Conservation (phyloP, 2,888 invertebrate genomes). For the Cordylochernes scorpioides region DNA sequence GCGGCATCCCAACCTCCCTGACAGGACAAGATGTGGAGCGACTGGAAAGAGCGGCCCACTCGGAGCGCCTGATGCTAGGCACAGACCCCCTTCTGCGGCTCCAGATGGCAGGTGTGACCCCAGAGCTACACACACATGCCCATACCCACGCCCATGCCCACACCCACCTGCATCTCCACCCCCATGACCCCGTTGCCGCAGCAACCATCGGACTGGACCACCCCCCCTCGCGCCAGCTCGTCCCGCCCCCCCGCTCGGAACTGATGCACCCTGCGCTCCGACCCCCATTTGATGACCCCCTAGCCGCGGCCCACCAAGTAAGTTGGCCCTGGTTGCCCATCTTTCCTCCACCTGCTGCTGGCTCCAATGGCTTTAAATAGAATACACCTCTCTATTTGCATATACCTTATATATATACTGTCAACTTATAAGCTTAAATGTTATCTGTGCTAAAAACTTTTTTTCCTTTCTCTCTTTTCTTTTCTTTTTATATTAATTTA, state of each 20-base stretch:
- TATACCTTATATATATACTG: too few species aligned
- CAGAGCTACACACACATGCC: slow-evolving; percentile 9
- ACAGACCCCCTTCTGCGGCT: slow-evolving; percentile 55
- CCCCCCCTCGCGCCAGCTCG: slow-evolving; percentile 2
- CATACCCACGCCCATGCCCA: slow-evolving; percentile 7
- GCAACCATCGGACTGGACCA: slow-evolving; percentile 4
- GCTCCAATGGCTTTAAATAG: too few species aligned
- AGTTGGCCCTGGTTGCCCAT: too few species aligned
- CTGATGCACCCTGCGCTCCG: slow-evolving; percentile 2
- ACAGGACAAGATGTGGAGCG: slow-evolving; percentile 6
- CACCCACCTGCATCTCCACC: slow-evolving; percentile 7
- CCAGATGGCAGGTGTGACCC: slow-evolving; percentile 60
- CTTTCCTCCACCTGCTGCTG: too few species aligned
- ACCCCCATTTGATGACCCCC: slow-evolving; percentile 7
- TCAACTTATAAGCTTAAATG: too few species aligned
- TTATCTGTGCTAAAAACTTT: too few species aligned
- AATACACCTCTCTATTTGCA: too few species aligned
- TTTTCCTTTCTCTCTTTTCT: too few species aligned
- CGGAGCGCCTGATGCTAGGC: slow-evolving; percentile 49
- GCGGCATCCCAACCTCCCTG: slow-evolving; percentile 29
- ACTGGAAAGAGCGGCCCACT: slow-evolving; percentile 20
- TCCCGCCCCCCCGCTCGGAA: slow-evolving; percentile 4
- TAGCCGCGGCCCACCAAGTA: slow-evolving; percentile 1
- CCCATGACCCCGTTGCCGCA: slow-evolving; percentile 4
- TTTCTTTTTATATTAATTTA: too few species aligned